These are phyloP conservation scores for Malacoctenus gilli DNA, from an alignment of 2,797 vertebrate species.

Conservation along the genomic window DNA sequence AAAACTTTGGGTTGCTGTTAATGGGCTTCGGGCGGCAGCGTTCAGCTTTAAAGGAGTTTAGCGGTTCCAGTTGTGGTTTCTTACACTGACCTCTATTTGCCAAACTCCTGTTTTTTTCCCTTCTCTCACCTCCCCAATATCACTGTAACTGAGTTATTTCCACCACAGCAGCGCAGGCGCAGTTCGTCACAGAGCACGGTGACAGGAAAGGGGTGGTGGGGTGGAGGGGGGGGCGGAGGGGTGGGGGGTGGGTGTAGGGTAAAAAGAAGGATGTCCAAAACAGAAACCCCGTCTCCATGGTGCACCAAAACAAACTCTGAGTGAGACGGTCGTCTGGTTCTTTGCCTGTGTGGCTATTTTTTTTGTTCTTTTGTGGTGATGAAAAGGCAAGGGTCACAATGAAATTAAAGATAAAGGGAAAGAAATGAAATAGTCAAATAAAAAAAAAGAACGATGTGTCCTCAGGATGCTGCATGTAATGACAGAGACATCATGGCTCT, in stretches of 20 bases:
- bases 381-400: conserved; percentile 37
- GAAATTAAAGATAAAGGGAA: conserved; percentile 32
- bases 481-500: conserved; percentile 38
- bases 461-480: conserved; percentile 18
- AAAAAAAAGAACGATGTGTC: conserved; percentile 13
- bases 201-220: conserved; percentile 46
- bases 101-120: conserved; percentile 3
- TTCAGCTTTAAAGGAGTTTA: conserved; percentile 42
- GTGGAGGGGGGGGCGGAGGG: too few species aligned
- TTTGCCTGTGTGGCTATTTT: conserved; percentile 47
- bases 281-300: conserved; percentile 75
- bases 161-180: conserved; percentile 32
- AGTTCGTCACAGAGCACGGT: conserved; percentile 14
- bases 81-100: conserved; percentile 49
- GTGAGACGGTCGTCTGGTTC: conserved; percentile 51
- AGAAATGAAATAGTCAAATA: conserved; percentile 45
- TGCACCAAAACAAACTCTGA: conserved; percentile 74
- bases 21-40: conserved; percentile 36
- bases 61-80: conserved; percentile 44
- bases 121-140: conserved; percentile 14
- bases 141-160: conserved; percentile 58
- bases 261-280: conserved; percentile 57
- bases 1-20: conserved; percentile 49
- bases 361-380: conserved; percentile 40
- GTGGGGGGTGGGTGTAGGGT: conserved; percentile 26